Evolutionary conservation across 2,113 vertebrate species (phyloP), one percentile per base, ranked within the genome.

Genomic region (Caloenas nicobarica): DNA sequence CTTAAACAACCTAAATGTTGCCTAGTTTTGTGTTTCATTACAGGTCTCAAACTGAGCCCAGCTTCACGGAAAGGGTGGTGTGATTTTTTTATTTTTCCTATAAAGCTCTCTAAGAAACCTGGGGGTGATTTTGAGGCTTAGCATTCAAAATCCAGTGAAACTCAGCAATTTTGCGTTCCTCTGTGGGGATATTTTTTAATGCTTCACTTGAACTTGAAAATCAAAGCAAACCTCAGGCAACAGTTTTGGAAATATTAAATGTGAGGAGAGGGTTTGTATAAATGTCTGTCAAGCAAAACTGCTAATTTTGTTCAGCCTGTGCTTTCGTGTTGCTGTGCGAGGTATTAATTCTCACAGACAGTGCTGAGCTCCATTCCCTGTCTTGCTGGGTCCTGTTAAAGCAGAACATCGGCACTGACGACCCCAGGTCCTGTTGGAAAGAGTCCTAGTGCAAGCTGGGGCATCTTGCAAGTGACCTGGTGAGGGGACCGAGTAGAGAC

Each of bases 371-470:
- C 17, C 22, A 34, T 65, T 13, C 7, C 17, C 6, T 2, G 1
- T 24, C 8, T 34, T 44, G 10, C n/a, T 53, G 25, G 21, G n/a
- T 23, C 15, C 28, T 9, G 4, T 42, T 57, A 61, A 53, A 81
- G 36, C 11, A 50, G 22, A 7, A 25, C 24, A 18, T 31, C 3
- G 2, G 7, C 6, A 3, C 26, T 58, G 42, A 8, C 0, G 2
- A n/a, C 26, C 6, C 22, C 10, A 66, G 31, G 19, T 62, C 18
- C n/a, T 78, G 15, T 8, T 51, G 36, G 16, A 25, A 58, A 77
- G 15, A 57, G 13, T 54, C 12, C 26, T 23, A 17, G 0, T n/a
- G 16, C 18, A 57, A n/a, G 4, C 5, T 1, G 0, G 3, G 11
- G 1, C 2, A 5, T 56, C 9, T 19, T 92, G n/a, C 16, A 83